These are phyloP conservation scores for Dastarcus helophoroides DNA, from an alignment of 2,888 invertebrate genomes.

Conservation along the genomic window DNA sequence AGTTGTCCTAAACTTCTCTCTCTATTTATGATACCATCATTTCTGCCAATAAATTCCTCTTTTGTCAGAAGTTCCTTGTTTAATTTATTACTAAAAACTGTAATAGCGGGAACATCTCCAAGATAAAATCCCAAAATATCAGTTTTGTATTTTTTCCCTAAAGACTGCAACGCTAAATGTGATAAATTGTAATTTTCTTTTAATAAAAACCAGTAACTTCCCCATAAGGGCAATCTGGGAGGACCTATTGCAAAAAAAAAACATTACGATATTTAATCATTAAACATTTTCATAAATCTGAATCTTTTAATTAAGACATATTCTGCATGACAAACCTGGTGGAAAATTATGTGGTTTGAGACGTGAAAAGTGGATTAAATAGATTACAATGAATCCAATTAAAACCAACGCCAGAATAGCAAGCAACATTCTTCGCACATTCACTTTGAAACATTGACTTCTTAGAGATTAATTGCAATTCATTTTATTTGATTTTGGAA, in stretches of 20 bases:
- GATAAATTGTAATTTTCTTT: constrained; percentile 42
- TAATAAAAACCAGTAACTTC: constrained; percentile 48
- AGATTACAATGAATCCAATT: neutral
- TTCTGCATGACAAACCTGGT: neutral
- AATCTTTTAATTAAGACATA: constrained; percentile 1
- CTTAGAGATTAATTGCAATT: too few relatives aligned
- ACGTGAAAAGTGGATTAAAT: neutral
- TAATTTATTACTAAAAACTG: constrained; percentile 42
- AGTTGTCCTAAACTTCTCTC: constrained; percentile 45
- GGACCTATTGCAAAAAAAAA: too few relatives aligned
- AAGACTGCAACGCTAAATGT: constrained; percentile 38
- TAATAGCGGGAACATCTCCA: constrained; percentile 40
- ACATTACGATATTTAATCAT: too few relatives aligned
- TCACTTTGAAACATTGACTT: too few relatives aligned
- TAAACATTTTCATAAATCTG: too few relatives aligned
- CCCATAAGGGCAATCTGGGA: constrained; percentile 49
- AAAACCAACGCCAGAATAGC: too few relatives aligned
- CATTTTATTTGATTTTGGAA: too few relatives aligned
- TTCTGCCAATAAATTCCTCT: constrained; percentile 52
- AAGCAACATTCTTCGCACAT: too few relatives aligned
- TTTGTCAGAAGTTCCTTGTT: constrained; percentile 47
- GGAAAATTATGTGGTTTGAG: constrained; percentile 1
- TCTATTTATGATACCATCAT: constrained; percentile 38
- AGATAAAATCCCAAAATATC: constrained; percentile 48
- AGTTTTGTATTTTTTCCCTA: constrained; percentile 47